Percentiles rank a stretch among this genome's conserved stretches.
These are phyloP conservation scores for Drosophila merina DNA, from an alignment of 2,888 invertebrate species.

Conservation along the genomic window DNA sequence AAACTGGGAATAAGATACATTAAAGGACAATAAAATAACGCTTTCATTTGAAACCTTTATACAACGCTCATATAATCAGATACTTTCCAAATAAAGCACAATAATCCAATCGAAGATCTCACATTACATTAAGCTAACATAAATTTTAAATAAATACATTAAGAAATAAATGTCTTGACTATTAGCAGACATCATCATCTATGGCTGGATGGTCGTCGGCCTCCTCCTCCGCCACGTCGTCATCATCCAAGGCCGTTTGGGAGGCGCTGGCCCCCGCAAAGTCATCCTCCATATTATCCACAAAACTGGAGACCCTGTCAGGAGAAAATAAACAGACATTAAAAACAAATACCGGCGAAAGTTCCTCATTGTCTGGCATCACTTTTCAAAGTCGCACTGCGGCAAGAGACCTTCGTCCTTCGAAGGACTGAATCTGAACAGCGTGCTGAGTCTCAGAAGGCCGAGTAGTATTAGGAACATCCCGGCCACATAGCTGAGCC, in stretches of 20 bases:
- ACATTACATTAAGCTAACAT: constrained; percentile 18
- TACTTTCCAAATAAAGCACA: constrained; percentile 1
- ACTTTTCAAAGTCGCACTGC: constrained; percentile 83
- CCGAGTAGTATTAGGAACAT: constrained; percentile 84
- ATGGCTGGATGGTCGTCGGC: constrained; percentile 80
- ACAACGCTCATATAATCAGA: constrained; percentile 4
- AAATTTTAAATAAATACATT: constrained; percentile 1
- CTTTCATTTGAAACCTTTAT: constrained; percentile 27
- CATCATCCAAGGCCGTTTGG: constrained; percentile 78
- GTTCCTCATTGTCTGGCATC: constrained; percentile 15
- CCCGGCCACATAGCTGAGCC: constrained; percentile 85
- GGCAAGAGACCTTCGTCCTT: constrained; percentile 82
- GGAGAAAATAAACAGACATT: constrained; percentile 31
- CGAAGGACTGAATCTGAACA: constrained; percentile 73
- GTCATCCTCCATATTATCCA: constrained; percentile 81
- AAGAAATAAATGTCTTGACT: not conserved
- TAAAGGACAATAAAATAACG: not conserved
- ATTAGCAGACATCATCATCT: constrained; percentile 82
- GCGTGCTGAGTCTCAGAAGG: constrained; percentile 83
- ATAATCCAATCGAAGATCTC: not conserved
- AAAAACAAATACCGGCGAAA: constrained; percentile 33
- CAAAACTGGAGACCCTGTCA: constrained; percentile 79
- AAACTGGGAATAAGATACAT: not conserved
- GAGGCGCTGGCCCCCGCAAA: constrained; percentile 75
- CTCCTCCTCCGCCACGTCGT: constrained; percentile 52